Base-by-base conservation (phyloP, 2,888 invertebrate species). In the Arrhopalites spinosus region DNA sequence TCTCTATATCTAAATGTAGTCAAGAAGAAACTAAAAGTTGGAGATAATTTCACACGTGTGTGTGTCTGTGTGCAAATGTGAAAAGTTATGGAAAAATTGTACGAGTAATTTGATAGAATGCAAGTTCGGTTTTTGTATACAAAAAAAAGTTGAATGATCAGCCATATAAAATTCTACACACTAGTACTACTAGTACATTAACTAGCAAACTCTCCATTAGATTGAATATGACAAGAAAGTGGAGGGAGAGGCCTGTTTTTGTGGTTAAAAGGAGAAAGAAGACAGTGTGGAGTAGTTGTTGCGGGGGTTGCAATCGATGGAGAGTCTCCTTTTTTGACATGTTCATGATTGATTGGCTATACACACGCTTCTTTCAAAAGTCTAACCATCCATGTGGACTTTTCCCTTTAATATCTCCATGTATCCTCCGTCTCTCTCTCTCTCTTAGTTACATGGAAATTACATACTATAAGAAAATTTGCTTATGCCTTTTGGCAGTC, bases 261-360 rank as follows among this genome's bases (percentile, higher is more conserved):
- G 36, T 36, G 36, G 3, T 36, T 36, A 30, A 64, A 64, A 30
- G 64, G 64, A 64, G 36, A n/a, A 67, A 15, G 56, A 11, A 11
- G 36, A 7, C 11, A 7, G 36, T 36, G 5, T 36, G 36, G 11
- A 36, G 11, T 11, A 36, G 3, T 36, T 36, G 36, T 36, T 36
- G 23, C 20, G 43, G 11, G n/a, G 13, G 20, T 43, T 43, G 30
- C 13, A 70, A 72, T 72, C 71, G 63, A 72, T 61, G 70, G n/a
- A 72, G 61, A 25, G 59, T 70, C 56, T 30, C 53, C 56, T 72
- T 72, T 61, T 53, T 20, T 72, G 71, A 72, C 71, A 61, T 63
- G 25, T 23, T 56, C 30, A 72, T 72, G 71, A 72, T 72, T 72
- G 71, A 72, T 72, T 72, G 71, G 71, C 61, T 30, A 27, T 8